Base-by-base conservation (phyloP, 2,888 invertebrate genomes). In the Agapostemon virescens region DNA sequence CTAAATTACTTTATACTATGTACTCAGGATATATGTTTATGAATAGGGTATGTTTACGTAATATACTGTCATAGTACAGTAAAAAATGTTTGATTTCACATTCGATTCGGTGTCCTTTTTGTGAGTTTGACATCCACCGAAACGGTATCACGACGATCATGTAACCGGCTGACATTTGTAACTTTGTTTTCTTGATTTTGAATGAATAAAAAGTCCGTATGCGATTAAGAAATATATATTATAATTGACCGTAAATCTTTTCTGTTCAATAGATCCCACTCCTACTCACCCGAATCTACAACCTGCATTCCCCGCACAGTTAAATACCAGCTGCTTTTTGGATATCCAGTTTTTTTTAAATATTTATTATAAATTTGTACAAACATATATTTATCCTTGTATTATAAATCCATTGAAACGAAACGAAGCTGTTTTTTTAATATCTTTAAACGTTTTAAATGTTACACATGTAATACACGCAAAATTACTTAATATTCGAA, bases 161-260 rank as follows among this genome's bases (percentile, higher is more conserved):
- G 77, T 85, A 83, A 81, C 82, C 79, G 77, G 72, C 81, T 82
- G 73, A 77, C 61, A 77, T 49, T 86, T 89, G 89, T 90, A 90
- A 87, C 83, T 88, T 87, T 76, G 68, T 89, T 90, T 88, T 82
- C 79, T 88, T 86, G 72, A 83, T 87, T 87, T 88, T 84, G 80
- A 86, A 84, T 89, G 85, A 89, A 90, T 89, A 90, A 90, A 90
- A 89, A 87, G 79, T 88, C 85, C 83, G 87, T 86, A 88, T 83
- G 85, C 73, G 55, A 85, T 84, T 73, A 84, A 79, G 33, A 61
- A 42, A 77, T 66, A 49, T 66, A 49, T n/a, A 80, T 76, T 58
- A 58, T 61, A 61, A 61, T 61, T 67, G 68, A 82, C 33, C 52
- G 38, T 71, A 13, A 36, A 20, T 69, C 38, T 79, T 77, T 81